Percentiles rank a stretch among this genome's conserved stretches.
Conservation (phyloP, 2,797 vertebrate genomes). For the Aeoliscus strigatus region DNA sequence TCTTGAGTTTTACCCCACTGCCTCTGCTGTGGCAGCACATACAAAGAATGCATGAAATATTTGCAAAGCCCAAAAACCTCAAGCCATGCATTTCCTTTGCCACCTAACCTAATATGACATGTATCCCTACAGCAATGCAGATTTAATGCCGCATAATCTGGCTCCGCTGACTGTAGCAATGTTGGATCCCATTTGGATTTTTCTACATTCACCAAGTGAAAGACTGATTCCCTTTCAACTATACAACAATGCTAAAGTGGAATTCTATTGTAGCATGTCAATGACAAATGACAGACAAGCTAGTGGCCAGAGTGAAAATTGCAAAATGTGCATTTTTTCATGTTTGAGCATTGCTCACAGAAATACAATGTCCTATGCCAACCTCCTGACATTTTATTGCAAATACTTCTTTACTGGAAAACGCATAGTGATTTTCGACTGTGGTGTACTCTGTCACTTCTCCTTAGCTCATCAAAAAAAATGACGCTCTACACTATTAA, state of each 20-base stretch:
- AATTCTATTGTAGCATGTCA: too few relatives aligned
- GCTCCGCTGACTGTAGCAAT: slow-evolving; percentile 54
- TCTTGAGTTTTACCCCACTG: slow-evolving; percentile 48
- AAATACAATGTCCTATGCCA: slow-evolving; percentile 46
- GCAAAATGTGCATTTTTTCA: slow-evolving; percentile 44
- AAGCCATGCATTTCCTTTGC: slow-evolving; percentile 49
- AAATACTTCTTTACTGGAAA: slow-evolving; percentile 20
- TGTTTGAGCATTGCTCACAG: too few relatives aligned
- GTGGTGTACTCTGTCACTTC: too few relatives aligned
- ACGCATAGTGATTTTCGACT: slow-evolving; percentile 20
- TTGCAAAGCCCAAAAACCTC: slow-evolving; percentile 48
- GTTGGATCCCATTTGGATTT: slow-evolving; percentile 66
- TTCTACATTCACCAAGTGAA: slow-evolving; percentile 58
- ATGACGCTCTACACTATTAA: slow-evolving; percentile 29
- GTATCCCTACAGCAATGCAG: slow-evolving; percentile 59
- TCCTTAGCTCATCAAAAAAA: slow-evolving; percentile 16
- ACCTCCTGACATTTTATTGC: slow-evolving; percentile 26
- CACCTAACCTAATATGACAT: slow-evolving; percentile 63
- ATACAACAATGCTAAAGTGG: slow-evolving; percentile 67
- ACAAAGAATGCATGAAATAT: slow-evolving; percentile 52
- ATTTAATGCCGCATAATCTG: slow-evolving; percentile 64
- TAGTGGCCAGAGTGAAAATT: slow-evolving; percentile 61
- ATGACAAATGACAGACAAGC: slow-evolving; percentile 44
- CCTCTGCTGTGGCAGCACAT: slow-evolving; percentile 36
- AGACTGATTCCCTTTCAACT: slow-evolving; percentile 60